phyloP scores from a whole-genome alignment of 2,888 invertebrate species.

The Drosophila hamatofila region DNA sequence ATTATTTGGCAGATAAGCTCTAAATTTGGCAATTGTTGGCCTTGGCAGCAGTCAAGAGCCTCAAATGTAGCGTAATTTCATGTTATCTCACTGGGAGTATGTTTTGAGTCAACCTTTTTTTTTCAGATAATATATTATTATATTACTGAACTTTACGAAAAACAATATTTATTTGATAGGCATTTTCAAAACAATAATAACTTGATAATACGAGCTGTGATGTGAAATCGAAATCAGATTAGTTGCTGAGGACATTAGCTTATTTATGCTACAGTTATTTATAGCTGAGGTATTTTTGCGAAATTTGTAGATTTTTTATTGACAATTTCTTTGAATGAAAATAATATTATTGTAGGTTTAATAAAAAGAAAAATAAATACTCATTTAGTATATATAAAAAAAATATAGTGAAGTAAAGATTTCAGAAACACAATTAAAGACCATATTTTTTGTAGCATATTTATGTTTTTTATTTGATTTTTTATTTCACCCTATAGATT shows the following conservation, averaged over 20 bases:
- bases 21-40: constrained; percentile 63
- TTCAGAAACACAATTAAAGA: too few species aligned
- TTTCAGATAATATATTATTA: constrained; percentile 37
- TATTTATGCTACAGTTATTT: neutral
- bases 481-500: too few species aligned
- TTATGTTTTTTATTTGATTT: too few species aligned
- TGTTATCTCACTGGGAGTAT: constrained; percentile 31
- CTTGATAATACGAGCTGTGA: neutral
- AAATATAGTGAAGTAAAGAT: neutral
- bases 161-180: constrained; percentile 30
- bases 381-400: neutral
- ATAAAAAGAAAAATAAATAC: neutral
- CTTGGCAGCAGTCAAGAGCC: constrained; percentile 54
- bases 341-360: neutral
- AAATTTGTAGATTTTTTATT: neutral
- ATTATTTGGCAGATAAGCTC: constrained; percentile 57
- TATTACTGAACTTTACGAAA: constrained; percentile 13
- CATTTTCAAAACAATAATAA: constrained; percentile 44
- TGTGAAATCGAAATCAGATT: constrained; percentile 14
- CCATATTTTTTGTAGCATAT: too few species aligned
- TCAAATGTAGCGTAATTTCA: constrained; percentile 11
- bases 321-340: neutral
- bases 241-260: constrained; percentile 30
- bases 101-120: constrained; percentile 23
- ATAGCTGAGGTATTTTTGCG: neutral